Conservation (phyloP, 2,113 vertebrate genomes). For the Toxotes jaculatrix region DNA sequence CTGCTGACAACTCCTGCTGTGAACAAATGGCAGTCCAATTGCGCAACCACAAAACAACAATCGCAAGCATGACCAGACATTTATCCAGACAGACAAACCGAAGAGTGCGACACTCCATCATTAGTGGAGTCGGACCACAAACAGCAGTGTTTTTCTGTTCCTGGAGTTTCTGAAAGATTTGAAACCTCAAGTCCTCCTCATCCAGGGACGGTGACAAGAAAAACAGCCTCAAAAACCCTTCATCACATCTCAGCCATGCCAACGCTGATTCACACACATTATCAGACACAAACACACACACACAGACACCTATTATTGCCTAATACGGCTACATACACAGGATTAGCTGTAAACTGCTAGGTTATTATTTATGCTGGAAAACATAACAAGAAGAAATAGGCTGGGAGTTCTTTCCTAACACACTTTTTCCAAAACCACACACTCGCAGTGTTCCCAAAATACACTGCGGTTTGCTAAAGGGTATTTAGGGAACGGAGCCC, state of each 20-base stretch:
- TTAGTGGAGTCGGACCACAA: conserved; percentile 32
- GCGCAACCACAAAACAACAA: conserved; percentile 10
- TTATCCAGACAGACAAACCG: neutral
- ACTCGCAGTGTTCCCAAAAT: conserved; percentile 60
- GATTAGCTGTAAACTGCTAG: conserved; percentile 33
- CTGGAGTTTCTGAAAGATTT: neutral
- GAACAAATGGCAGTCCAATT: neutral
- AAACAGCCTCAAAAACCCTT: conserved; percentile 47
- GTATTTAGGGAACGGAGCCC: conserved; percentile 51
- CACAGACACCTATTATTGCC: conserved; percentile 25
- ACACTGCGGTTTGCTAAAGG: conserved; percentile 40
- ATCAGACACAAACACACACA: conserved; percentile 32
- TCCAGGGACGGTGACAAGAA: conserved; percentile 20
- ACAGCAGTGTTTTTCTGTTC: conserved; percentile 34
- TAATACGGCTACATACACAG: conserved; percentile 11
- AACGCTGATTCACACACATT: conserved; percentile 36
- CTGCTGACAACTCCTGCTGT: neutral
- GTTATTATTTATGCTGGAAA: conserved; percentile 48
- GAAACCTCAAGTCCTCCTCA: conserved; percentile 35
- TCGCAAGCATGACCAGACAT: conserved; percentile 10
- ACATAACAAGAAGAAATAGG: conserved; percentile 22
- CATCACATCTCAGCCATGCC: conserved; percentile 12
- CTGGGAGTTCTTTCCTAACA: conserved; percentile 19
- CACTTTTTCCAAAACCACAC: conserved; percentile 31
- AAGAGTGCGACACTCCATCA: conserved; percentile 27